Evolutionary conservation across 2,888 invertebrate species (phyloP), one percentile per base, ranked within the genome.

Genomic region (Pristionchus entomophagus): DNA sequence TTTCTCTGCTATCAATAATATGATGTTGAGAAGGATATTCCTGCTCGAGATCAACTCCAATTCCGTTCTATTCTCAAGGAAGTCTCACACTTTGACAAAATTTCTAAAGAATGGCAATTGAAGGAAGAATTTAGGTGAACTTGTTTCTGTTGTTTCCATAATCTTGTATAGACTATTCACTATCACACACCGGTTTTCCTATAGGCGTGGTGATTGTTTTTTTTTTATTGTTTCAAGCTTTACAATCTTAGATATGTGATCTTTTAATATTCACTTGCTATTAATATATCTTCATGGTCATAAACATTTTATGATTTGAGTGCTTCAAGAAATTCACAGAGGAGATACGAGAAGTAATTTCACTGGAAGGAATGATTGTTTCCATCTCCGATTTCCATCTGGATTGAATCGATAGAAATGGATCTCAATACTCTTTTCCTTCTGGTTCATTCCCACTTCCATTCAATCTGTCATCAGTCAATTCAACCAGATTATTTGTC

Each of bases 1-100:
- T 32, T 32, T 22, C 51, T 78, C n/a, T 17, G 2, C 1, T 8
- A 4, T 2, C 51, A 29, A 10, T 32, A 38, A 22, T 12, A 38
- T 26, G 22, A n/a, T 14, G 65, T 84, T 88, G 78, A 89, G 89
- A 80, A 85, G 12, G 85, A 86, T 80, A 56, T 89, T 14, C 78
- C 65, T 26, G 86, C 85, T 26, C 65, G 59, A 22, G 88, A 89
- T 14, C 86, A 86, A 73, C 86, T 84, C 45, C 89, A 89, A 56
- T 86, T 89, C 62, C 87, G 87, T 2, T 89, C 89, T 19, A 89
- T 90, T 59, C 86, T 90, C n/a, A 86, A 87, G 45, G 86, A 88
- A n/a, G 26, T 90, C 0, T 87, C 88, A 0, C 56, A 69, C 4
- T 89, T 87, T 51, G 82, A 89, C 26, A 81, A 59, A 19, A 84